These are phyloP conservation scores for Danaus chrysippus DNA, from an alignment of 2,888 invertebrate genomes.

Conservation along the genomic window DNA sequence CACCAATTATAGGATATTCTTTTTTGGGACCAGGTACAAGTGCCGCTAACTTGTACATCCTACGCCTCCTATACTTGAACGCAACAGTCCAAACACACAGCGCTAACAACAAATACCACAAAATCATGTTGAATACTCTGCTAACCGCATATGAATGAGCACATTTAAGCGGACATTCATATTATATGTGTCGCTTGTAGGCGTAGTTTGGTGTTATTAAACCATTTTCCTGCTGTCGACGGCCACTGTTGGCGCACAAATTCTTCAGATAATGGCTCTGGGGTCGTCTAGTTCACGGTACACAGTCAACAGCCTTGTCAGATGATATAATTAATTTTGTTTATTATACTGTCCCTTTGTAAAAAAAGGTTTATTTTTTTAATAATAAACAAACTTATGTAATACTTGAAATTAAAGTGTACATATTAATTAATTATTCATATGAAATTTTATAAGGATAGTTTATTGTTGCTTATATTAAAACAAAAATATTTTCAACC, in stretches of 20 bases:
- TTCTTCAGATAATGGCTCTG: conserved; percentile 34
- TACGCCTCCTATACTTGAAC: conserved; percentile 50
- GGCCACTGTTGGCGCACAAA: conserved; percentile 42
- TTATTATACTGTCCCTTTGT: too few relatives aligned
- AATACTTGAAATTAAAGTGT: too few relatives aligned
- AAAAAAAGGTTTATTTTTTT: too few relatives aligned
- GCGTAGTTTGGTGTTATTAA: conserved; percentile 35
- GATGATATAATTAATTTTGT: conserved; percentile 32
- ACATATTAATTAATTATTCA: too few relatives aligned
- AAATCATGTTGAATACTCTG: conserved; percentile 41
- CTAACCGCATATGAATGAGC: conserved; percentile 8
- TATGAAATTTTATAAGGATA: too few relatives aligned
- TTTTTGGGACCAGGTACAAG: conserved; percentile 37
- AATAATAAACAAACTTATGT: too few relatives aligned
- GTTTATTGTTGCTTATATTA: too few relatives aligned
- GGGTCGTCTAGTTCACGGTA: conserved; percentile 51
- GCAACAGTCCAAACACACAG: conserved; percentile 41
- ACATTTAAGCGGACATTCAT: conserved; percentile 14
- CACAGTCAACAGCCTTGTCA: conserved; percentile 41
- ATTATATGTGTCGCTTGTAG: conserved; percentile 23
- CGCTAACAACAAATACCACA: conserved; percentile 43
- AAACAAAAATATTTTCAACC: too few relatives aligned
- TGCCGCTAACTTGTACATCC: conserved; percentile 53
- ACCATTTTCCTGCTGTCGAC: too few relatives aligned
- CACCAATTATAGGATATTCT: conserved; percentile 51